Evolutionary conservation across 2,113 vertebrate species (phyloP), one percentile per base, ranked within the genome.

Genomic region (Oceanites oceanicus): DNA sequence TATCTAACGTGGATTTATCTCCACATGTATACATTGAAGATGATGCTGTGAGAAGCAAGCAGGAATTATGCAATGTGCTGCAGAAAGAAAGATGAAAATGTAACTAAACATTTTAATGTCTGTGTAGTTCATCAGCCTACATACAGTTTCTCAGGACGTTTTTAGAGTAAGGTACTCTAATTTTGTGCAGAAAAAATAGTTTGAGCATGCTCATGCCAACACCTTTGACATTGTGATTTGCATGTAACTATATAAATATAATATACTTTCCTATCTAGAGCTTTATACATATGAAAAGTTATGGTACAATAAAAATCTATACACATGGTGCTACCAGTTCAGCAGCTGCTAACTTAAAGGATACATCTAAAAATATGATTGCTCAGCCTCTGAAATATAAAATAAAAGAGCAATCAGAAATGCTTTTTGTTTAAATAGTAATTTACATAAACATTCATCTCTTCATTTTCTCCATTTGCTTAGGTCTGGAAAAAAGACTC

Each of bases 361-460:
- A 94, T 73, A 80, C 45, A 77, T 66, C 90, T 94, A 92, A 98
- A 98, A 98, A 97, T 93, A 97, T 62, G 79, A 95, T 86, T 91
- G 95, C 91, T 96, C 90, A 66, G 38, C 81, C 83, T 97, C 97
- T 98, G 97, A 95, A 97, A 97, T 96, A 96, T 55, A 81, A 96
- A 96, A 97, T 89, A 97, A 94, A 97, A 97, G 94, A 98, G 96
- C 95, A 97, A 96, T 97, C 90, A 98, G 89, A 98, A 97, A 88
- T 93, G 91, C 63, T 97, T 98, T 97, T 95, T 75, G 88, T 94
- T 98, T 98, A 98, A 98, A 98, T 97, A 98, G 92, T 93, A 96
- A 96, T 97, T 96, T 96, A 97, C 96, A 98, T 89, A 96, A 98
- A 98, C 92, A 95, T 95, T 98, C n/a, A 96, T 96, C 78, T 97